A percentile compares a stretch with the other conserved stretches of the same genome.
phyloP scores from a whole-genome alignment of 2,797 vertebrate species.

The Diplodus puntazzo region DNA sequence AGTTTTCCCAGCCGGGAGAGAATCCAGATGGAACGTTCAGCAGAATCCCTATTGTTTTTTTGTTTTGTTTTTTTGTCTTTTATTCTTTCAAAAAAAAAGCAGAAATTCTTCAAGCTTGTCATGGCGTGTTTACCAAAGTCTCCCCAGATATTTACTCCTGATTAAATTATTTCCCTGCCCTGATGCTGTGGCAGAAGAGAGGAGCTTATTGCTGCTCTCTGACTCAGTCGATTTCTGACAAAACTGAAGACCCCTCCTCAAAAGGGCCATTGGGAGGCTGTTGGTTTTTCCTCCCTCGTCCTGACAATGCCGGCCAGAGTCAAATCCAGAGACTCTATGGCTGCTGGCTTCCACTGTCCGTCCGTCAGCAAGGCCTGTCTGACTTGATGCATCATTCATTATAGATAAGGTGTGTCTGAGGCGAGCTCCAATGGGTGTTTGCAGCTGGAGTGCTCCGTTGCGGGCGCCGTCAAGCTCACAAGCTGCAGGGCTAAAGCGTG shows the following conservation, averaged over 20 bases:
- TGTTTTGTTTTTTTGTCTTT: slow-evolving; percentile 8
- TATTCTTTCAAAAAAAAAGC: slow-evolving; percentile 22
- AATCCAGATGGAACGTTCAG: slow-evolving; percentile 33
- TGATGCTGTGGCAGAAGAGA: slow-evolving; percentile 34
- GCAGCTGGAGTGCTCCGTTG: slow-evolving; percentile 58
- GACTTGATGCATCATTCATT: slow-evolving; percentile 82
- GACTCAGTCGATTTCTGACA: slow-evolving; percentile 61
- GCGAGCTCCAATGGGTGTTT: slow-evolving; percentile 67
- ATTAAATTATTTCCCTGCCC: slow-evolving; percentile 39
- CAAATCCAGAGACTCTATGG: slow-evolving; percentile 36
- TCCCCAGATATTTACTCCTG: slow-evolving; percentile 31
- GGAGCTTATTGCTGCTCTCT: slow-evolving; percentile 42
- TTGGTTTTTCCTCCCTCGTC: slow-evolving; percentile 7
- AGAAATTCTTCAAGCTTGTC: slow-evolving; percentile 11
- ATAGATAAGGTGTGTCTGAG: slow-evolving; percentile 81
- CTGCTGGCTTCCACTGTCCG: slow-evolving; percentile 49
- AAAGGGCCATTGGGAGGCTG: slow-evolving; percentile 23
- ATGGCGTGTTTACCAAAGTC: slow-evolving; percentile 22
- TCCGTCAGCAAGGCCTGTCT: slow-evolving; percentile 65
- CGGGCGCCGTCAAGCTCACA: slow-evolving; percentile 41
- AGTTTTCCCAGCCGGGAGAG: slow-evolving; percentile 35
- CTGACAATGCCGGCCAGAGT: slow-evolving; percentile 15
- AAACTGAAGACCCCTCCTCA: slow-evolving; percentile 33
- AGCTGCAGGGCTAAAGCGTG: slow-evolving; percentile 55
- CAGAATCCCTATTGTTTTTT: slow-evolving; percentile 21